Evolutionary conservation across 2,797 vertebrate genomes (phyloP), one percentile per base, ranked within the genome.

Genomic region (Antennarius maculatus): DNA sequence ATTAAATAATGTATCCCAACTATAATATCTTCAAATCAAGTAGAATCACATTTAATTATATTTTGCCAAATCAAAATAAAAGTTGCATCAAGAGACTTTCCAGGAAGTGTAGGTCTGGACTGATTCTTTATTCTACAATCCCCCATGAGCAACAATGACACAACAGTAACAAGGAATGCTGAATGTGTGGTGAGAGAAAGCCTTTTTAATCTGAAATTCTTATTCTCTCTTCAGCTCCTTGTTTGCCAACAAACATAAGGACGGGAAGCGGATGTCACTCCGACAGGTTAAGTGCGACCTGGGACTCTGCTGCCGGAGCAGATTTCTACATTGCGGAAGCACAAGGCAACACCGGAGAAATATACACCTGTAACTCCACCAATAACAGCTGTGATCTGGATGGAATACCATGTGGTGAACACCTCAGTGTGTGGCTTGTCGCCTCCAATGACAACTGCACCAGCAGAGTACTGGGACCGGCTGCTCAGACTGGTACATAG

Each of bases 381-480:
- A 72, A 41, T 55, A 92, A 64, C 76, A 93, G 76, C 85, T 95
- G 94, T 17, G 61, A 47, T 1, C 63, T 94, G 23, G 31, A 23
- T 0, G 76, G 68, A 0, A 71, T 94, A 23, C 72, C 80, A 0
- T 95, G 94, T 23, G 94, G 94, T 0, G 88, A 94, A 61, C 91
- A 93, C 31, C 85, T 95, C 43, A 94, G 90, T 0, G 54, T 95
- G 57, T 92, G 75, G 85, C 83, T 95, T 34, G 51, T 72, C 0
- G 93, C 94, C 59, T 89, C 80, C 17, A 90, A 93, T 14, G 57
- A 86, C n/a, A 67, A 89, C 3, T 94, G 94, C 82, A 93, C 90
- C 6, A 29, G 57, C n/a, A 81, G 9, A 15, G 86, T 92, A 27
- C 60, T 93, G 61, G 90, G 85, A 56, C 56, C 88, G 2, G 65